phyloP scores from a whole-genome alignment of 2,888 invertebrate species.

The Orgyia antiqua region DNA sequence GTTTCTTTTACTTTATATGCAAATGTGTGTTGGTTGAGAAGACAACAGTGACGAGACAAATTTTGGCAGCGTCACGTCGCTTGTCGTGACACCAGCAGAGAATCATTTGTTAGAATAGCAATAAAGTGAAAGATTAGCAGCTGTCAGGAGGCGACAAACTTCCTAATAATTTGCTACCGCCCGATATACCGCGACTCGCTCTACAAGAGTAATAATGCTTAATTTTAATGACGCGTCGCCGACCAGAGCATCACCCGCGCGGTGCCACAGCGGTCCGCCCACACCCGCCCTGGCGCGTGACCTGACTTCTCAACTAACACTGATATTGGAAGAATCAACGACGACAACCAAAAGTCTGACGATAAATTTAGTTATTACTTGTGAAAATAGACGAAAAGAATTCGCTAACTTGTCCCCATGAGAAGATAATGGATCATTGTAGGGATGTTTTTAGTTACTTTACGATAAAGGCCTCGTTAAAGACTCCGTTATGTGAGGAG shows the following conservation, averaged over 20 bases:
- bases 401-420: conserved; percentile 76
- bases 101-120: conserved; percentile 67
- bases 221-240: conserved; percentile 76
- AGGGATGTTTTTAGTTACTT: conserved; percentile 70
- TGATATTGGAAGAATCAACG: conserved; percentile 67
- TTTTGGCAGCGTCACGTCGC: conserved; percentile 31
- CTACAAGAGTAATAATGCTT: conserved; percentile 76
- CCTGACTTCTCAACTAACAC: conserved; percentile 53
- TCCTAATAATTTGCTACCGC: conserved; percentile 64
- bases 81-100: conserved; percentile 23
- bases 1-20: no score
- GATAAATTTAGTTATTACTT: conserved; percentile 79
- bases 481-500: conserved; percentile 70
- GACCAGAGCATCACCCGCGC: conserved; percentile 43
- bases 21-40: conserved; percentile 13
- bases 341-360: conserved; percentile 68
- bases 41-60: conserved; percentile 17
- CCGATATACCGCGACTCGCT: conserved; percentile 58
- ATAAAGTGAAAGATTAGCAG: conserved; percentile 66
- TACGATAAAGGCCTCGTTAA: conserved; percentile 68
- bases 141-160: conserved; percentile 60
- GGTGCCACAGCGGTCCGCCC: conserved; percentile 25
- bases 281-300: conserved; percentile 53
- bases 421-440: conserved; percentile 76
- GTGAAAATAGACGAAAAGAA: conserved; percentile 77